Evolutionary conservation across 2,113 vertebrate genomes (phyloP), one percentile per base, ranked within the genome.

Genomic region (Dryoscopus gambensis): DNA sequence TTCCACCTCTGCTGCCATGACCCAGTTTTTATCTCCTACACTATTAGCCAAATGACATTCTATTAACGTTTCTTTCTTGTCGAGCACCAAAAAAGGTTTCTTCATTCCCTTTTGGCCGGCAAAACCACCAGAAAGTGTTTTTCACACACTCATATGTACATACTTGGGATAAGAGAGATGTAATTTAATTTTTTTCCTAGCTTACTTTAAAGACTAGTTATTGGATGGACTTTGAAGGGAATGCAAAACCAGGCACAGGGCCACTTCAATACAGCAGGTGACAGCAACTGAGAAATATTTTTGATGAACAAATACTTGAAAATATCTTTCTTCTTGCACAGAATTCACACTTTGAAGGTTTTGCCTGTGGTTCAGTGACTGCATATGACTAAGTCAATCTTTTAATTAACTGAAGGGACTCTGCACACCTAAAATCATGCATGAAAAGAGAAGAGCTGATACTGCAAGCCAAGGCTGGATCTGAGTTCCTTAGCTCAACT

Each of bases 341-440:
- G 55, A 88, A 74, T 70, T 91, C 71, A 80, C 75, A 88, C 71
- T 90, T 83, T 1, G 17, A 93, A 78, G 63, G 55, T 53, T 95
- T 73, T 94, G 46, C 78, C 67, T 57, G 19, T 16, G 63, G 84
- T 59, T 90, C 93, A 91, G 75, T n/a, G 52, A 20, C 35, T 67
- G 42, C 60, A 57, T 47, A 78, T 57, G 76, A 75, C 76, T 81
- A 50, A 88, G 47, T 37, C 79, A 67, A 81, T 83, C 82, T 93
- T 91, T 94, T 96, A 95, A 95, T 95, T 93, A 92, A 84, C 59
- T 47, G 57, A 62, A 80, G 75, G 50, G 59, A 62, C 42, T 85
- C 52, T 55, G 92, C 75, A 84, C 39, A 40, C 57, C 63, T 73
- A 80, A 88, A 90, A 83, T 57, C 88, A 84, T 10, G 25, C 67